A percentile compares a stretch with the other conserved stretches of the same genome.
phyloP scores from a whole-genome alignment of 1,140 invertebrate species.

The Leptopilina boulardi region DNA sequence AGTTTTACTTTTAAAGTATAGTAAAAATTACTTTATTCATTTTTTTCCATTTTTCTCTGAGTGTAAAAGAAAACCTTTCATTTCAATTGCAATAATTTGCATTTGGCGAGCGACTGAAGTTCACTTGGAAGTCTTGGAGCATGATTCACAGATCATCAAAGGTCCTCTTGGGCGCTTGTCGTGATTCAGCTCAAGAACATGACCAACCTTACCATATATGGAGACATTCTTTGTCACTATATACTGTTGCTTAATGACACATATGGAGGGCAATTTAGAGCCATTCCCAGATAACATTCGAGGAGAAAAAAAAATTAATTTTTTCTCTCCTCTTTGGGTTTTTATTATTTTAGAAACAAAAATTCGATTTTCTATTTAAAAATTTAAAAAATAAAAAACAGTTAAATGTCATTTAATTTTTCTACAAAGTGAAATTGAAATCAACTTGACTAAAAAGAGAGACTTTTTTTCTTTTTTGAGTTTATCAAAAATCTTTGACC shows the following conservation, averaged over 20 bases:
- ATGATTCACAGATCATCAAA: slow-evolving; percentile 28
- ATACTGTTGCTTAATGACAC: slow-evolving; percentile 18
- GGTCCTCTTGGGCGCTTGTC: slow-evolving; percentile 7
- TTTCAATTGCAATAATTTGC: slow-evolving; percentile 11
- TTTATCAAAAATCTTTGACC: slow-evolving; percentile 16
- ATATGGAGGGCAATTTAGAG: slow-evolving; percentile 3
- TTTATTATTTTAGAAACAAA: too few relatives aligned
- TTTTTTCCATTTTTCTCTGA: too few relatives aligned
- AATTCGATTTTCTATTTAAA: too few relatives aligned
- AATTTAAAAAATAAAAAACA: neutral
- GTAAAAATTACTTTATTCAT: too few relatives aligned
- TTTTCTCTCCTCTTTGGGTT: neutral
- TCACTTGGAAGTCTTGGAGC: slow-evolving; percentile 1
- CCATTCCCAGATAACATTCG: neutral
- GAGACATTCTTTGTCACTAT: slow-evolving; percentile 21
- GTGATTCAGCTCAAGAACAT: slow-evolving; percentile 26
- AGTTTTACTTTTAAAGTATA: too few relatives aligned
- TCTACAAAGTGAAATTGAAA: neutral
- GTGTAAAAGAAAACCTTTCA: neutral
- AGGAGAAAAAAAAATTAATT: neutral
- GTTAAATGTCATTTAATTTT: neutral
- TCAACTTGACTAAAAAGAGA: neutral
- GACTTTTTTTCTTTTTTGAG: neutral
- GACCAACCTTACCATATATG: slow-evolving; percentile 20
- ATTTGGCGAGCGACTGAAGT: slow-evolving; percentile 18